Percentiles rank a stretch among this genome's conserved stretches.
These are phyloP conservation scores for Ceryle rudis DNA, from an alignment of 2,797 vertebrate species.

Conservation along the genomic window DNA sequence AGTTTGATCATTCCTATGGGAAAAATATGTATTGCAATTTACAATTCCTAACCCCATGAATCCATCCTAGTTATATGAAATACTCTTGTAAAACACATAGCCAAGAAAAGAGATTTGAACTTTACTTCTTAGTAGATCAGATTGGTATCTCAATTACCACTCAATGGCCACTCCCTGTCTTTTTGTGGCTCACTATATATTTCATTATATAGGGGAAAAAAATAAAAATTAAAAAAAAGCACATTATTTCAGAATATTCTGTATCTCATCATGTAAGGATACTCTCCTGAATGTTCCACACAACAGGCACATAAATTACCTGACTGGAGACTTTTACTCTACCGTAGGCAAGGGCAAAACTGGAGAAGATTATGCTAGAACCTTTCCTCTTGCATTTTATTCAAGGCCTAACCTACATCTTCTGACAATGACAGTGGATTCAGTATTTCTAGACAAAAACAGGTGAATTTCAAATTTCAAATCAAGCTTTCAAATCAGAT, in stretches of 20 bases:
- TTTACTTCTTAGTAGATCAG: not conserved
- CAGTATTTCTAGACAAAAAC: not conserved
- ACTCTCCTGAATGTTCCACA: not conserved
- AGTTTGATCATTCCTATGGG: not conserved
- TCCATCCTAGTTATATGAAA: not conserved
- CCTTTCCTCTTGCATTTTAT: not conserved
- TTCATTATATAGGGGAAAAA: not conserved
- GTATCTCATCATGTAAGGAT: not conserved
- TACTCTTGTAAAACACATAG: not conserved
- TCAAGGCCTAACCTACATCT: not conserved
- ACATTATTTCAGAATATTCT: not conserved
- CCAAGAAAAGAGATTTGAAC: not conserved
- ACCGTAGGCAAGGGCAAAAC: not conserved
- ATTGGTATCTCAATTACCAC: not conserved
- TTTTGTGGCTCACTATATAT: not conserved
- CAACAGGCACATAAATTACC: not conserved
- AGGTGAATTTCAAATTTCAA: not conserved
- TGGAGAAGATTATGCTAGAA: not conserved
- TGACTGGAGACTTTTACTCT: not conserved
- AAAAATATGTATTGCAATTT: not conserved
- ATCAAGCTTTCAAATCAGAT: not conserved
- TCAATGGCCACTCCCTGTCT: not conserved
- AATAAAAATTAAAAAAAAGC: too few species aligned
- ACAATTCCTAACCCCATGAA: not conserved
- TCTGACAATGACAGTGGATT: not conserved